Base-by-base conservation (phyloP, 2,888 invertebrate species). In the Sphecodes monilicornis region DNA sequence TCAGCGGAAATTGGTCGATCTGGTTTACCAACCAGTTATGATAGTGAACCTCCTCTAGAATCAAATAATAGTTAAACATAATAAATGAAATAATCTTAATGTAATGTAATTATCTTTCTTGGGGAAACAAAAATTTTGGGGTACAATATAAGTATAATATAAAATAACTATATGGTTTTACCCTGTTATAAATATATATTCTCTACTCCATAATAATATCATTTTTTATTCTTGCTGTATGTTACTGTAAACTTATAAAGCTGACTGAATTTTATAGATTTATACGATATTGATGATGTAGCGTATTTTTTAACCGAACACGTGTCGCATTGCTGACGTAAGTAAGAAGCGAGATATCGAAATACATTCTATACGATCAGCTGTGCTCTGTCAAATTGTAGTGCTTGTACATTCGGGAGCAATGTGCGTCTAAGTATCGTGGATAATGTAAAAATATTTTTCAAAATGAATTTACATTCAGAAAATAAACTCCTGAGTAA, bases 11-110 rank as follows among this genome's bases (percentile, higher is more conserved):
- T 97, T 90, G 98, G 98, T 0, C 96, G 97, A 22, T 96, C 95
- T 90, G 98, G 98, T 0, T 97, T 98, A 91, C 97, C 98, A 0
- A 95, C 96, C 82, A 96, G 96, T 84, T 97, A 97, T 93, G 95
- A 95, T 80, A 96, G 96, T 94, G 97, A 97, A 75, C 60, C 76
- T 64, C 26, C 68, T 71, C 29, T 22, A 69, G 26, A 78, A 57
- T 71, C 80, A 50, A 26, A 54, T 64, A 76, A 80, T 4, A 32
- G 41, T 68, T 54, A 29, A 82, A 43, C 11, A 50, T 60, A 87
- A 86, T 88, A 82, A 88, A 80, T 68, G 64, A n/a, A 73, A 75
- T 80, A 75, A 66, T 74, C 32, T 54, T 29, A 39, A n/a, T 54
- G n/a, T 16, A 64, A 5, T 76, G 50, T 5, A 73, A 36, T 36